These are phyloP conservation scores for Ochlodes sylvanus DNA, from an alignment of 2,888 invertebrate species.

Conservation along the genomic window DNA sequence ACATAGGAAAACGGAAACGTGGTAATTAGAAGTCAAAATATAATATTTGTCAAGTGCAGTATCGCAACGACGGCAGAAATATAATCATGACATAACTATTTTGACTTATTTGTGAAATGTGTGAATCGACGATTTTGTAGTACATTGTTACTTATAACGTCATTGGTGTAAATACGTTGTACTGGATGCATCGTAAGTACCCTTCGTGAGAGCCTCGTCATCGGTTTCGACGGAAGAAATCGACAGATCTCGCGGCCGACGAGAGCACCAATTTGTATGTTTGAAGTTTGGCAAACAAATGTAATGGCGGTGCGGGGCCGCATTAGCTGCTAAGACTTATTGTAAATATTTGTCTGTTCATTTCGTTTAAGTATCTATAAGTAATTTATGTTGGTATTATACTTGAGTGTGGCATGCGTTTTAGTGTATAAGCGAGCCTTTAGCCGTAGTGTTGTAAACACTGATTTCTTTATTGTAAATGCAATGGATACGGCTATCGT, in stretches of 20 bases:
- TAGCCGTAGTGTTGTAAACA: conserved; percentile 44
- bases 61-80: no score
- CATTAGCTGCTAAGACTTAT: conserved; percentile 28
- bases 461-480: conserved; percentile 7
- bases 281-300: conserved; percentile 22
- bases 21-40: no score
- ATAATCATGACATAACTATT: no score
- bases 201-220: not conserved
- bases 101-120: no score
- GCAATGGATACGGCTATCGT: not conserved
- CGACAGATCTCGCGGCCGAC: conserved; percentile 26
- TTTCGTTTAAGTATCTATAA: conserved; percentile 54
- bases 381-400: conserved; percentile 72
- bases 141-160: no score
- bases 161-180: not conserved
- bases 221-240: conserved; percentile 15
- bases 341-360: conserved; percentile 68
- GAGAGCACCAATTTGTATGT: conserved; percentile 19
- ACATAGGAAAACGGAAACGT: no score
- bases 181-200: not conserved
- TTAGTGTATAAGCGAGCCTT: conserved; percentile 56
- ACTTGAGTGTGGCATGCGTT: conserved; percentile 57
- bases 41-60: no score
- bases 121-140: no score
- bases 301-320: conserved; percentile 19